Evolutionary conservation across 2,888 invertebrate species (phyloP).

Genomic region (Hyles lineata): DNA sequence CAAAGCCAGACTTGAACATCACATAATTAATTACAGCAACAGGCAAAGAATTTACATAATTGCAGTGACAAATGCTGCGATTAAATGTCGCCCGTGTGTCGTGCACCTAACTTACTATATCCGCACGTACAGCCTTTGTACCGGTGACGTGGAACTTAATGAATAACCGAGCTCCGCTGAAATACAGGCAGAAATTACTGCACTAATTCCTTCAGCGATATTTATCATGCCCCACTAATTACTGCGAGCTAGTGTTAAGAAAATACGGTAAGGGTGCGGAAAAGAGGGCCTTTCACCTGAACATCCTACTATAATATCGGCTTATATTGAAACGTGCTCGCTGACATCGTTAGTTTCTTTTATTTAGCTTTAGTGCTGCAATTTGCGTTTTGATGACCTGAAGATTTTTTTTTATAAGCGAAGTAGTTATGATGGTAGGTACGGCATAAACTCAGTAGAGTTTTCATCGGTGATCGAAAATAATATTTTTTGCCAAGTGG

Average conservation of each 20-base stretch:
- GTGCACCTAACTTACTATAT: conserved; percentile 17
- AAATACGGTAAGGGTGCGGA: conserved; percentile 27
- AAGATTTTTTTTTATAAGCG: no score
- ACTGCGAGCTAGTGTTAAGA: conserved; percentile 35
- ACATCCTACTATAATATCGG: conserved; percentile 1
- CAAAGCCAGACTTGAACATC: no score
- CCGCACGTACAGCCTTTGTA: conserved; percentile 33
- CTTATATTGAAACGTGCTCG: conserved; percentile 5
- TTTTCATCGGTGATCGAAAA: no score
- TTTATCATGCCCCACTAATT: conserved; percentile 61
- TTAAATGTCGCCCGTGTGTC: conserved; percentile 9
- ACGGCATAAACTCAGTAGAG: no score
- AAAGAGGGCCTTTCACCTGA: conserved; percentile 36
- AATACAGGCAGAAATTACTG: conserved; percentile 57
- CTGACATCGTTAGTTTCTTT: background rate
- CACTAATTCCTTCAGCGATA: conserved; percentile 58
- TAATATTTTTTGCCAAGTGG: no score
- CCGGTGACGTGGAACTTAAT: conserved; percentile 54
- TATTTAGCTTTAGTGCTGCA: background rate
- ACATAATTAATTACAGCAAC: no score
- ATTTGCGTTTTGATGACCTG: background rate
- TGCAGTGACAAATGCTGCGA: background rate
- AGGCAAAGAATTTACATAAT: background rate
- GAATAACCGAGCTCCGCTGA: conserved; percentile 50
- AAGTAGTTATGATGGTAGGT: no score